phyloP scores from a whole-genome alignment of 2,113 vertebrate genomes.

The Aegypius monachus region DNA sequence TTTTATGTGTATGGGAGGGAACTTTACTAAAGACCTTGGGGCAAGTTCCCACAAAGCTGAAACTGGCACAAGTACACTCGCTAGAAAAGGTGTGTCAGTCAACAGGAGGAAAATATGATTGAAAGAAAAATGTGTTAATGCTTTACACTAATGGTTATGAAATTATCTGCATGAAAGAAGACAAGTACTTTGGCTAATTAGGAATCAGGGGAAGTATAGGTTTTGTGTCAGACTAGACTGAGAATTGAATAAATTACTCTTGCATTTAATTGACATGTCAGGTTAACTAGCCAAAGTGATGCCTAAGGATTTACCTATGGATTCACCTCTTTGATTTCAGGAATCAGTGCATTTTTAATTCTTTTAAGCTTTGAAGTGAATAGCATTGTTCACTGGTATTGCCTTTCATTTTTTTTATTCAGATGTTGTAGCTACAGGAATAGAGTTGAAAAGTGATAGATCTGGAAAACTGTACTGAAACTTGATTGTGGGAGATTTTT shows the following conservation, averaged over 20 bases:
- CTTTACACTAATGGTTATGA: slow-evolving; percentile 44
- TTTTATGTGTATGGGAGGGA: slow-evolving; percentile 12
- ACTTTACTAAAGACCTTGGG: slow-evolving; percentile 31
- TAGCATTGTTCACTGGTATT: neutral
- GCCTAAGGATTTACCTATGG: slow-evolving; percentile 1
- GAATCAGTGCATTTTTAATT: neutral
- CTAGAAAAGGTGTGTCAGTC: slow-evolving; percentile 47
- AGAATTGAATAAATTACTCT: slow-evolving; percentile 38
- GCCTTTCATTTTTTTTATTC: neutral
- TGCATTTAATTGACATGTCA: slow-evolving; percentile 11
- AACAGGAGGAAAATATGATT: slow-evolving; percentile 44
- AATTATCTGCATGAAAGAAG: slow-evolving; percentile 55
- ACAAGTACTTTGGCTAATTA: slow-evolving; percentile 52
- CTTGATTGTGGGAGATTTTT: neutral
- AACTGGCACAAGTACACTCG: slow-evolving; percentile 28
- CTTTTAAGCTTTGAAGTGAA: neutral
- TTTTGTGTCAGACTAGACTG: slow-evolving; percentile 34
- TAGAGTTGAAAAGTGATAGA: neutral
- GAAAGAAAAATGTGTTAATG: slow-evolving; percentile 56
- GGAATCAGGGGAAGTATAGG: slow-evolving; percentile 21
- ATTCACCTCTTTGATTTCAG: slow-evolving; percentile 22
- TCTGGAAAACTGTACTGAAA: neutral
- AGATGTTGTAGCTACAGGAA: neutral
- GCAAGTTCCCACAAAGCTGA: slow-evolving; percentile 64
- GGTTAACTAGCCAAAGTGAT: neutral